A percentile compares a stretch with the other conserved stretches of the same genome.
phyloP scores from a whole-genome alignment of 92 coral and sea anemone genomes.

The Metridium senile region DNA sequence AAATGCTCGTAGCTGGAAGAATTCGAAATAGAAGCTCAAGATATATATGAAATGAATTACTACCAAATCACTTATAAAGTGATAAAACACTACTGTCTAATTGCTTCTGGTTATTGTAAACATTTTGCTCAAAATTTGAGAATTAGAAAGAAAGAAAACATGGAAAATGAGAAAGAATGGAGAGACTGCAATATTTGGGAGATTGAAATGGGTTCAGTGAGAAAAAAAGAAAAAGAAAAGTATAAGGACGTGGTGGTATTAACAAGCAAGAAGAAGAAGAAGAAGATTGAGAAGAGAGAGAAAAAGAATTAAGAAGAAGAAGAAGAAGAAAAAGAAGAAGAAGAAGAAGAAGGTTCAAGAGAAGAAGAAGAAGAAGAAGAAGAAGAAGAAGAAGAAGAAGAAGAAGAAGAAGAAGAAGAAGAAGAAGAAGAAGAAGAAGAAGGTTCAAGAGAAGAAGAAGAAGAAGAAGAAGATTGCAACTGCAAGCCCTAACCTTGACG shows the following conservation, averaged over 20 bases:
- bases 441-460: too few relatives aligned
- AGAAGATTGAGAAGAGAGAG: too few relatives aligned
- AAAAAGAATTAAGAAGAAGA: too few relatives aligned
- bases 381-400: background rate
- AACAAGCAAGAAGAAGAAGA: background rate
- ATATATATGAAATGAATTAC: too few relatives aligned
- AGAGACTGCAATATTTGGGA: too few relatives aligned
- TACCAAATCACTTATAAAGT: too few relatives aligned
- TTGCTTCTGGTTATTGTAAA: too few relatives aligned
- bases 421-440: background rate
- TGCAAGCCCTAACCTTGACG: constrained; percentile 35
- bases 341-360: too few relatives aligned
- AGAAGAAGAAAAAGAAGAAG: too few relatives aligned
- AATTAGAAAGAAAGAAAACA: background rate
- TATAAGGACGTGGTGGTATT: background rate
- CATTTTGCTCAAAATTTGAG: background rate
- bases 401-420: background rate
- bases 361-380: background rate
- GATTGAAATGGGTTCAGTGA: too few relatives aligned
- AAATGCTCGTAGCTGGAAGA: constrained; percentile 77
- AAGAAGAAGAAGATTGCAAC: background rate
- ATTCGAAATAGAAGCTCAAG: background rate
- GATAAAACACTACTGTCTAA: too few relatives aligned
- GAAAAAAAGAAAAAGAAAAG: too few relatives aligned
- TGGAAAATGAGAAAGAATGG: background rate